A percentile compares a stretch with the other conserved stretches of the same genome.
Evolutionary conservation across 2,888 invertebrate genomes (phyloP).

Genomic region (Thymelicus sylvestris): DNA sequence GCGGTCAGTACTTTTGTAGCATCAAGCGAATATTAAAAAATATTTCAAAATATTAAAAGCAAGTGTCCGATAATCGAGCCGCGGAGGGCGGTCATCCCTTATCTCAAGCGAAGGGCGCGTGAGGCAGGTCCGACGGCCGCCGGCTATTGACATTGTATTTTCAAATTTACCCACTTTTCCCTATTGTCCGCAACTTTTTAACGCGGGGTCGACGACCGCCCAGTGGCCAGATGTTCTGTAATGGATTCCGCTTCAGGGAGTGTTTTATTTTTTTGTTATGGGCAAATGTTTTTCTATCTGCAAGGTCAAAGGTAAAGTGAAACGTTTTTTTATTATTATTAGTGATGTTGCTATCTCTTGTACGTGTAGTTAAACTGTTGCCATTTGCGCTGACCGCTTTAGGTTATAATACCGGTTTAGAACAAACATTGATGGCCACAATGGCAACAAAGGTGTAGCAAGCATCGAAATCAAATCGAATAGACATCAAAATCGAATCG

Average conservation of each 20-base stretch:
- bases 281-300: not conserved
- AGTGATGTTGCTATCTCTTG: too few relatives aligned
- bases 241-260: slow-evolving; percentile 2
- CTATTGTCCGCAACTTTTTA: slow-evolving; percentile 83
- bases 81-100: slow-evolving; percentile 78
- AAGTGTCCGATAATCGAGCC: slow-evolving; percentile 40
- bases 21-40: not conserved
- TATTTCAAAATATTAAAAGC: not conserved
- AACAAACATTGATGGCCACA: too few relatives aligned
- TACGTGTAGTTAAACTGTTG: too few relatives aligned
- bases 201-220: slow-evolving; percentile 64
- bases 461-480: too few relatives aligned
- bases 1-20: too few relatives aligned
- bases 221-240: slow-evolving; percentile 35
- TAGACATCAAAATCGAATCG: too few relatives aligned
- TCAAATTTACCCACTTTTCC: slow-evolving; percentile 82
- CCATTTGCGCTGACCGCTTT: too few relatives aligned
- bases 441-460: too few relatives aligned
- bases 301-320: not conserved
- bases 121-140: slow-evolving; percentile 82
- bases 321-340: too few relatives aligned
- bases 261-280: slow-evolving; percentile 14
- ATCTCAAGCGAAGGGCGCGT: slow-evolving; percentile 84
- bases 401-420: too few relatives aligned
- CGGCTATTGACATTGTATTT: slow-evolving; percentile 84